phyloP scores from a whole-genome alignment of 2,888 invertebrate species.

The Brenthis ino region DNA sequence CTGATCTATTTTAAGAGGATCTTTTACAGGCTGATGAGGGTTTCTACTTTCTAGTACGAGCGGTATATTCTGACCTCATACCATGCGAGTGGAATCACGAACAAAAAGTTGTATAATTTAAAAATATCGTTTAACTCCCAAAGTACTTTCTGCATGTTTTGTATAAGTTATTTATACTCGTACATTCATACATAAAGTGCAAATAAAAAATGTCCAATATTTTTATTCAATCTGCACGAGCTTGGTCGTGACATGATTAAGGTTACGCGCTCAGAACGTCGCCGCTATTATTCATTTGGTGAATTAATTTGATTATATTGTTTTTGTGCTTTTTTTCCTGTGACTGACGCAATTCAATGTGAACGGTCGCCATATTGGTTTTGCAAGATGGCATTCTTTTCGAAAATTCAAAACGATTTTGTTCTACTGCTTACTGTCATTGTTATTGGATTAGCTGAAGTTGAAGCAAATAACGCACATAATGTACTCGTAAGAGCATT shows the following conservation, averaged over 20 bases:
- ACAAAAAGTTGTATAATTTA: too few relatives aligned
- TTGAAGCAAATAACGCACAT: too few relatives aligned
- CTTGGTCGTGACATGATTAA: slow-evolving; percentile 2
- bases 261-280: slow-evolving; percentile 3
- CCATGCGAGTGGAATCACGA: too few relatives aligned
- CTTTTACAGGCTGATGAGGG: too few relatives aligned
- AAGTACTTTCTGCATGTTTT: too few relatives aligned
- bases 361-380: slow-evolving; percentile 17
- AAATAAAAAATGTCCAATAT: not conserved
- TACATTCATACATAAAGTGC: not conserved
- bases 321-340: slow-evolving; percentile 19
- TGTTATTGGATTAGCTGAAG: not conserved
- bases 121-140: too few relatives aligned
- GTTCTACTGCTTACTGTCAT: not conserved
- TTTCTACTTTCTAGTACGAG: too few relatives aligned
- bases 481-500: too few relatives aligned
- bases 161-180: too few relatives aligned
- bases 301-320: slow-evolving; percentile 17
- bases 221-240: not conserved
- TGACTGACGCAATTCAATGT: slow-evolving; percentile 11
- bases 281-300: slow-evolving; percentile 7
- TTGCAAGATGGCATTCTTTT: not conserved
- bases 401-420: not conserved
- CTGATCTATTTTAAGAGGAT: too few relatives aligned
- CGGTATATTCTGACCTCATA: too few relatives aligned